Percentiles rank a stretch among this genome's conserved stretches.
These are phyloP conservation scores for Nemapogon koenigi DNA, from an alignment of 2,888 invertebrate species.

Conservation along the genomic window DNA sequence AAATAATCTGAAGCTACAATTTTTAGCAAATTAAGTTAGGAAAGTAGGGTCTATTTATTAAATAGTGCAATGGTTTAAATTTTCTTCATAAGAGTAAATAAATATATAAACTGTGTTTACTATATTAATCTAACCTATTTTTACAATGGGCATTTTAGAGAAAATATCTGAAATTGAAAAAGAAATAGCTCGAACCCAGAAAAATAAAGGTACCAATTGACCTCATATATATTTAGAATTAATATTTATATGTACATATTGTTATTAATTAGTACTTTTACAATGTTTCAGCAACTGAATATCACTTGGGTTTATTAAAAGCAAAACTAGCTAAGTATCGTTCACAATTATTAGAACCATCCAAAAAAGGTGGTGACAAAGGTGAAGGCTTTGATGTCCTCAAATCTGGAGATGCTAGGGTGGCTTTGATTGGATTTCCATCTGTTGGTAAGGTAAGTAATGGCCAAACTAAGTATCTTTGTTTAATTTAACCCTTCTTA, in stretches of 20 bases:
- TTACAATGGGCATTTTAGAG: slow-evolving; percentile 94
- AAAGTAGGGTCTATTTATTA: no score
- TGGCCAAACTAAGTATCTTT: no score
- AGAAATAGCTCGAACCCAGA: slow-evolving; percentile 98
- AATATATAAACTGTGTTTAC: slow-evolving; percentile 10
- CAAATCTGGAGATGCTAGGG: slow-evolving; percentile 98
- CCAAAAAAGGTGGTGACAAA: slow-evolving; percentile 88
- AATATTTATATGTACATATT: background rate
- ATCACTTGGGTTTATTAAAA: slow-evolving; percentile 96
- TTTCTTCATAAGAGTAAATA: no score
- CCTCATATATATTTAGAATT: slow-evolving; percentile 8
- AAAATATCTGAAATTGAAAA: slow-evolving; percentile 99
- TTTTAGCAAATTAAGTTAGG: no score
- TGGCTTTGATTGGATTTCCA: slow-evolving; percentile 97
- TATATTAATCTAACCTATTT: no score
- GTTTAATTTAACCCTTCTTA: no score
- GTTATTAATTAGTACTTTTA: slow-evolving; percentile 11
- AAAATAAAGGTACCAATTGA: slow-evolving; percentile 88
- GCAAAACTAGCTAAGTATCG: slow-evolving; percentile 96
- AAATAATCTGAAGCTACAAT: no score
- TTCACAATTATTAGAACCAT: slow-evolving; percentile 92
- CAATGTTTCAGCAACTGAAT: slow-evolving; percentile 87
- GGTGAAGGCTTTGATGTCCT: slow-evolving; percentile 99
- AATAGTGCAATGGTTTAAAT: no score
- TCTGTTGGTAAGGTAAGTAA: slow-evolving; percentile 92